phyloP scores from a whole-genome alignment of 2,888 invertebrate genomes.

The Synergus umbraculus region DNA sequence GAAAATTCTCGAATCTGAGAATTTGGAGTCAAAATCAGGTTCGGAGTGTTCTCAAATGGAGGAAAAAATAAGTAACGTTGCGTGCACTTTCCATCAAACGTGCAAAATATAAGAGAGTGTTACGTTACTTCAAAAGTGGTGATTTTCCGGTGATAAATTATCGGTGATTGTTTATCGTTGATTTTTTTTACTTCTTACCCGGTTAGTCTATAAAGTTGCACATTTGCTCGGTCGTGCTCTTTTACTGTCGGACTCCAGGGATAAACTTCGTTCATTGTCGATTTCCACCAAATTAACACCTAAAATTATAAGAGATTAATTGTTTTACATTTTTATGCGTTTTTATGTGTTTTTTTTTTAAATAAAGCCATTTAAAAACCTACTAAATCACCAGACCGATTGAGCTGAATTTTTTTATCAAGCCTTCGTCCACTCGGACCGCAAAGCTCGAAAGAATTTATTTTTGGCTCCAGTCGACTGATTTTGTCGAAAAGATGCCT shows the following conservation, averaged over 20 bases:
- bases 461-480: conserved; percentile 84
- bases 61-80: neutral
- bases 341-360: neutral
- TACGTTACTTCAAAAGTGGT: conserved; percentile 10
- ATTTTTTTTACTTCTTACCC: conserved; percentile 79
- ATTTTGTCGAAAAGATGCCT: conserved; percentile 81
- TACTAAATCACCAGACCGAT: conserved; percentile 79
- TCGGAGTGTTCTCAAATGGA: neutral
- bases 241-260: conserved; percentile 94
- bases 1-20: neutral
- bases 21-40: neutral
- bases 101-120: conserved; percentile 39
- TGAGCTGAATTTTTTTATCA: conserved; percentile 79
- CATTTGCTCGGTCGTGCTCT: conserved; percentile 92
- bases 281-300: conserved; percentile 90
- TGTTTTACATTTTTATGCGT: neutral
- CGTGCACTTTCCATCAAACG: neutral
- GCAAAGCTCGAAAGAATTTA: conserved; percentile 80
- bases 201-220: conserved; percentile 87
- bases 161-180: neutral
- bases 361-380: conserved; percentile 46
- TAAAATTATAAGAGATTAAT: neutral
- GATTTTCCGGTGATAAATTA: neutral
- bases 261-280: conserved; percentile 90
- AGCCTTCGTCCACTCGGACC: conserved; percentile 80